These are phyloP conservation scores for Vesta saturnalis DNA, from an alignment of 2,888 invertebrate species.

Conservation along the genomic window DNA sequence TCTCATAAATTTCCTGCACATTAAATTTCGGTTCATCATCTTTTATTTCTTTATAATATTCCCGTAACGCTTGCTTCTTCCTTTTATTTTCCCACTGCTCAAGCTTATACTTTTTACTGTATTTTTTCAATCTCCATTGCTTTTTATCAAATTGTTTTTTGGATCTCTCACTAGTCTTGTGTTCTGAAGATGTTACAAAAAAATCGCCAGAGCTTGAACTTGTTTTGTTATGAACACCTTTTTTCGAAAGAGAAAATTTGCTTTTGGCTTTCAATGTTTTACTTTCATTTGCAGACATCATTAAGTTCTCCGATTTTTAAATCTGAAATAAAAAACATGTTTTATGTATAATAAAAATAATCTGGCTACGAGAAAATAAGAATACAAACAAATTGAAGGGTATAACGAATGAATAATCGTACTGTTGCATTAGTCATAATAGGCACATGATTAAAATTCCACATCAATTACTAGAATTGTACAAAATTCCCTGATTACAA, in stretches of 20 bases:
- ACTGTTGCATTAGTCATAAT: no score
- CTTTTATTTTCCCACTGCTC: slow-evolving; percentile 75
- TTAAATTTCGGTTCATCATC: slow-evolving; percentile 60
- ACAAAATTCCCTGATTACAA: no score
- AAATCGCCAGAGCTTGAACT: slow-evolving; percentile 16
- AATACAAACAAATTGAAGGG: not conserved
- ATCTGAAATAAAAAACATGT: slow-evolving; percentile 50
- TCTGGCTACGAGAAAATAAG: no score
- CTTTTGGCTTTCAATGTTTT: not conserved
- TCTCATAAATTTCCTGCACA: slow-evolving; percentile 65
- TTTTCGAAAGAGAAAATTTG: slow-evolving; percentile 2
- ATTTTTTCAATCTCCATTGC: slow-evolving; percentile 72
- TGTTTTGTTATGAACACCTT: not conserved
- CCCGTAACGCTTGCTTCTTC: slow-evolving; percentile 67
- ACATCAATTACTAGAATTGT: no score
- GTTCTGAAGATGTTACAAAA: slow-evolving; percentile 18
- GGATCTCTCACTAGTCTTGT: slow-evolving; percentile 8
- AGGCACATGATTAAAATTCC: no score
- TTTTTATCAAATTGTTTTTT: slow-evolving; percentile 76
- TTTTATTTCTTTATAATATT: slow-evolving; percentile 69
- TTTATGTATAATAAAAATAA: slow-evolving; percentile 40
- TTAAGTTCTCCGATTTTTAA: slow-evolving; percentile 13
- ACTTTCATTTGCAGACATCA: no score
- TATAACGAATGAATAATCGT: no score
- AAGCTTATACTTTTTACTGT: slow-evolving; percentile 76